Base-by-base conservation (phyloP, 2,888 invertebrate species). In the Gastrophysa polygoni region DNA sequence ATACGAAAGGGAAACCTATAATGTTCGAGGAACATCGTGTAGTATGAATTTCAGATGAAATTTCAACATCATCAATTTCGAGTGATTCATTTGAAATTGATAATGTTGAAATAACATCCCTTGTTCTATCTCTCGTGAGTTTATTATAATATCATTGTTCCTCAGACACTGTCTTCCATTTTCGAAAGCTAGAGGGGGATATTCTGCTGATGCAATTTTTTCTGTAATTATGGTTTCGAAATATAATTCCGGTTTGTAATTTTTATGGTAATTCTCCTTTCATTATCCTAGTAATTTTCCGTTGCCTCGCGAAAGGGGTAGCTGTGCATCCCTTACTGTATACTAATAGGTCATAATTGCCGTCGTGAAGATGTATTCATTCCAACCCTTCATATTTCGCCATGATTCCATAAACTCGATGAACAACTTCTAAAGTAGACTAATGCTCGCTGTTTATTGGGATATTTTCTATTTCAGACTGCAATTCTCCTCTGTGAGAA, bases 291-390 rank as follows among this genome's bases (percentile, higher is more conserved):
- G 63, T 59, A 57, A 63, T 63, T 63, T 63, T 57, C 63, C 29
- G 20, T 18, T 56, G 48, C 57, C 59, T 52, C 50, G 32, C 21
- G 21, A 34, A 57, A 57, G 54, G 57, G 59, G 57, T 61, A 57
- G 59, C 48, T 56, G 55, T 32, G 56, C 63, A 63, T 57, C 59
- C 48, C 59, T 57, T 63, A 63, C 59, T 59, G 59, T 63, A 63
- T 63, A 59, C 63, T 63, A 59, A 63, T 63, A 63, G 63, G 46
- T 52, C 63, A 48, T 63, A 63, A 63, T 63, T 63, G 63, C 59
- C 59, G 63, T 59, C 59, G 59, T 63, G 47, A 63, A 59, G 63
- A 63, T 28, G 54, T 54, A 54, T 54, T 54, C 28, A 54, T 54
- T 54, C 43, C 4, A 16, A 21, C 43, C 54, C 54, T 43, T 54